phyloP scores from a whole-genome alignment of 2,888 invertebrate species.

The Pandemis heparana region DNA sequence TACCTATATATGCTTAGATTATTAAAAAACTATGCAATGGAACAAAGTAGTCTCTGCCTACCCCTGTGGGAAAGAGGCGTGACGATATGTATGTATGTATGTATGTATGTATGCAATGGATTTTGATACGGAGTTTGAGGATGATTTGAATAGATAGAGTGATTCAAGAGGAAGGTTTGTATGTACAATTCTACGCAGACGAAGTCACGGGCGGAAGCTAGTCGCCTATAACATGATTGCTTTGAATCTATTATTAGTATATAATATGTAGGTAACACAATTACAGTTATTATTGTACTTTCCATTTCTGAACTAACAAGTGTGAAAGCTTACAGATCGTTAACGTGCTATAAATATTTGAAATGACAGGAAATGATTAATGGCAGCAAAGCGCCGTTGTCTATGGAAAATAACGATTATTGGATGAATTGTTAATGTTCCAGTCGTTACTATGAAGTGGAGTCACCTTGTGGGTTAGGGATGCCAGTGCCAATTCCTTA shows the following conservation, averaged over 20 bases:
- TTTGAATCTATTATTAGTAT: background rate
- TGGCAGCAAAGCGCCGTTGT: slow-evolving; percentile 21
- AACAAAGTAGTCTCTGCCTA: too few species aligned
- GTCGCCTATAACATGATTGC: too few species aligned
- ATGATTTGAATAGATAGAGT: too few species aligned
- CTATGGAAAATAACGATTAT: slow-evolving; percentile 36
- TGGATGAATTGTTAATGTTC: slow-evolving; percentile 36
- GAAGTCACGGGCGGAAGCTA: too few species aligned
- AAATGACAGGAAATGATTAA: slow-evolving; percentile 32
- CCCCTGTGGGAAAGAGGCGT: too few species aligned
- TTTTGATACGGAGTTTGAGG: too few species aligned
- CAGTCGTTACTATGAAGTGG: slow-evolving; percentile 20
- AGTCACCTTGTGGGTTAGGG: slow-evolving; percentile 16
- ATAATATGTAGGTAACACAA: background rate
- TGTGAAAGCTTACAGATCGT: slow-evolving; percentile 33
- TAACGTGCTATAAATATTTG: slow-evolving; percentile 16
- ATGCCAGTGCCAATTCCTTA: background rate
- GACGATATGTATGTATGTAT: too few species aligned
- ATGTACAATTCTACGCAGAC: too few species aligned
- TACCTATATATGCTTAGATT: too few species aligned
- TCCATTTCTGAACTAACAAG: slow-evolving; percentile 11
- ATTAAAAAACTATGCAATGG: too few species aligned
- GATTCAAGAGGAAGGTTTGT: too few species aligned
- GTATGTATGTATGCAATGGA: too few species aligned
- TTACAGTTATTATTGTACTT: slow-evolving; percentile 4